Conservation (phyloP, 1,140 invertebrate genomes). For the Orchestia grillus region DNA sequence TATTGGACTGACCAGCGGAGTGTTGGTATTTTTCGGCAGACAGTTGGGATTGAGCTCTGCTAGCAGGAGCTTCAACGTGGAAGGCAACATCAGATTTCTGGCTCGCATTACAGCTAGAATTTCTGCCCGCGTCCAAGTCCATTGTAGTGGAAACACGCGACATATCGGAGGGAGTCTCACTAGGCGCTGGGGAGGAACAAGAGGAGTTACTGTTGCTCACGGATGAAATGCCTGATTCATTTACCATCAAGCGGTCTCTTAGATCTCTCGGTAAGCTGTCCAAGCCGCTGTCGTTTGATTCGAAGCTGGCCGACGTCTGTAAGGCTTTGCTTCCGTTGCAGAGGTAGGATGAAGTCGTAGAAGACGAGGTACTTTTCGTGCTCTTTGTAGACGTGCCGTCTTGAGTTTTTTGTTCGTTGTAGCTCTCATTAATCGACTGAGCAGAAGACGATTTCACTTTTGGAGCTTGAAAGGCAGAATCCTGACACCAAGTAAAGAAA, state of each 20-base stretch:
- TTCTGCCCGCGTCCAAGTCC: slow-evolving; percentile 64
- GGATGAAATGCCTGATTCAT: slow-evolving; percentile 64
- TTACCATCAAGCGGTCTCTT: slow-evolving; percentile 63
- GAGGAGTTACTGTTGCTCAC: slow-evolving; percentile 61
- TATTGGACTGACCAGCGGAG: neutral
- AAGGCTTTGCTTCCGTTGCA: slow-evolving; percentile 56
- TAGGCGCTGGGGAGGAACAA: slow-evolving; percentile 65
- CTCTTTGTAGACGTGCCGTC: slow-evolving; percentile 35
- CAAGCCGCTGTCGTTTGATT: slow-evolving; percentile 60
- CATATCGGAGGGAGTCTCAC: slow-evolving; percentile 63
- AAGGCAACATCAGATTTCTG: slow-evolving; percentile 61
- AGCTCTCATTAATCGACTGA: slow-evolving; percentile 57
- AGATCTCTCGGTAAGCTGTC: slow-evolving; percentile 65
- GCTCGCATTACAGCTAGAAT: slow-evolving; percentile 4
- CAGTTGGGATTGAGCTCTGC: slow-evolving; percentile 26
- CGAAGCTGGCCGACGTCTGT: slow-evolving; percentile 61
- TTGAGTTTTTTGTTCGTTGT: slow-evolving; percentile 55
- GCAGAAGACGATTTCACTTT: slow-evolving; percentile 21
- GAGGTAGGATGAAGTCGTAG: slow-evolving; percentile 58
- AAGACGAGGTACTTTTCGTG: slow-evolving; percentile 58
- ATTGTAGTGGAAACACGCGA: slow-evolving; percentile 64
- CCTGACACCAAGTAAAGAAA: neutral
- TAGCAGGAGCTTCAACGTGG: slow-evolving; percentile 59
- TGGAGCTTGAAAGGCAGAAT: neutral
- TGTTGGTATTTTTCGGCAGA: neutral